Base-by-base conservation (phyloP, 1,140 invertebrate genomes). In the Tetragonula clypearis region DNA sequence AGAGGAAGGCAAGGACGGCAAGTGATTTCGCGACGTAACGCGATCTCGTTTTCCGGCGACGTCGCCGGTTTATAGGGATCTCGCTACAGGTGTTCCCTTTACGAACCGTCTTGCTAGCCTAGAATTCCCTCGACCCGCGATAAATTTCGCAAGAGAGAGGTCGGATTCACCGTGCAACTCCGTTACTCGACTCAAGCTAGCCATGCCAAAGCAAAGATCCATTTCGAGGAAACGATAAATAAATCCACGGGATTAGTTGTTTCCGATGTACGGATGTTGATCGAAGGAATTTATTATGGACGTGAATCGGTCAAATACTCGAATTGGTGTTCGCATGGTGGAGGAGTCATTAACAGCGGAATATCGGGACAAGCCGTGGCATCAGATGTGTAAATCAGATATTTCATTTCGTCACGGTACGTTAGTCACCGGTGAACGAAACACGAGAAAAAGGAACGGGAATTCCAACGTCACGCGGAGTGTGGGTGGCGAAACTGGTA, bases 401-500 rank as follows among this genome's bases (percentile, higher is more conserved):
- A 90, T 86, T 91, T 90, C 89, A 90, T 91, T 91, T 87, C 83
- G 85, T 90, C 90, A 85, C 86, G 79, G 76, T 79, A 68, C 85
- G 82, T 89, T 86, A 86, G 87, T 89, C 87, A 86, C 84, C 87
- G 78, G 71, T 60, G 74, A 69, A 55, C 49, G 60, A 80, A 60
- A 82, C 65, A 69, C 19, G 79, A 73, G 55, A 71, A 75, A 81
- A 69, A 86, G 76, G 19, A 71, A 5, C 56, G 66, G 69, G 76
- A 82, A 87, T 69, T 72, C 66, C 58, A 53, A 74, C 66, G 72
- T 66, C 35, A 41, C 26, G 41, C 41, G 15, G 60, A 82, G 82
- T 85, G 92, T 93, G 93, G 92, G 92, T 92, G 92, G 88, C 92
- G 79, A 87, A 93, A 91, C 90, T 93, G 90, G 93, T 92, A 92